Percentiles rank a stretch among this genome's conserved stretches.
These are phyloP conservation scores for Adelosebastes latens DNA, from an alignment of 2,797 vertebrate genomes.

Conservation along the genomic window DNA sequence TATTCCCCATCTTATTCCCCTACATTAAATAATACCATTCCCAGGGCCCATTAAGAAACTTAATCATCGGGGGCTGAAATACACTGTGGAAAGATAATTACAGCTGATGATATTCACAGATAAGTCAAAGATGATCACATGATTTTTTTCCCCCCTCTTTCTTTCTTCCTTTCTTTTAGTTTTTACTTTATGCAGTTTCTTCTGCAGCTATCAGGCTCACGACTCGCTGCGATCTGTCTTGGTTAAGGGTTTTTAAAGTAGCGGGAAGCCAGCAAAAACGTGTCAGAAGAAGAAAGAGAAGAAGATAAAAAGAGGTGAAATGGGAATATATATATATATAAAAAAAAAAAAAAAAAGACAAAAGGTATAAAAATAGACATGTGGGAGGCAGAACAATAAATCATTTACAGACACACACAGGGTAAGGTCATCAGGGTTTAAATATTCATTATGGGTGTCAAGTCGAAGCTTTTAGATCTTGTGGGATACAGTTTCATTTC, in stretches of 20 bases:
- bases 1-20: slow-evolving; percentile 68
- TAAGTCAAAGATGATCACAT: slow-evolving; percentile 61
- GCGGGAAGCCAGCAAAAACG: neutral
- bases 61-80: slow-evolving; percentile 70
- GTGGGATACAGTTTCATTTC: slow-evolving; percentile 47
- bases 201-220: slow-evolving; percentile 3
- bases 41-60: slow-evolving; percentile 68
- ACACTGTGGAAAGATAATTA: slow-evolving; percentile 68
- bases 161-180: slow-evolving; percentile 5
- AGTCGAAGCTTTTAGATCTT: slow-evolving; percentile 67
- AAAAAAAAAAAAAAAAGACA: slow-evolving; percentile 46
- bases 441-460: slow-evolving; percentile 75
- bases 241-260: slow-evolving; percentile 35
- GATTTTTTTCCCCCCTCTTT: neutral
- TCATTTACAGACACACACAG: slow-evolving; percentile 60
- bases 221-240: slow-evolving; percentile 24
- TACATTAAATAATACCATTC: slow-evolving; percentile 75
- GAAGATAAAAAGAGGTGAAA: slow-evolving; percentile 55
- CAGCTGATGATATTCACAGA: slow-evolving; percentile 69
- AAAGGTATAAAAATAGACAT: slow-evolving; percentile 73
- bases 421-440: slow-evolving; percentile 68
- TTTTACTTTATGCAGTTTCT: slow-evolving; percentile 26
- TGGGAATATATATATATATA: neutral
- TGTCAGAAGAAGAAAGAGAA: slow-evolving; percentile 39
- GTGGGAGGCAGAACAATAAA: slow-evolving; percentile 57